Evolutionary conservation across 1,140 invertebrate genomes (phyloP).

Genomic region (Trissolcus basalis): DNA sequence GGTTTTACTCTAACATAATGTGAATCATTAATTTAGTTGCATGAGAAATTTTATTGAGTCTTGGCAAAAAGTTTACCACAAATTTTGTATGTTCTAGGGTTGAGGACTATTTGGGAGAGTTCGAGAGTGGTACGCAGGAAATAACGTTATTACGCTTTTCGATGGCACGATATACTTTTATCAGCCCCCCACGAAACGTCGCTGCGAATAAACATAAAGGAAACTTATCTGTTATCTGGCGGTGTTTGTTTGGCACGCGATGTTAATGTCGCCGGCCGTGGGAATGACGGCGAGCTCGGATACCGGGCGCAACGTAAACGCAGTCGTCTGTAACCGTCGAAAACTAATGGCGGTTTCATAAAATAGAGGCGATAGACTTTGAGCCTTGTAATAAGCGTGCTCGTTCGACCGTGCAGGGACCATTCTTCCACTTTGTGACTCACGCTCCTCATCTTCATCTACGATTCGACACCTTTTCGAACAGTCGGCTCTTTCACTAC

Average conservation of each 20-base stretch:
- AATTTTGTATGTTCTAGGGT: constrained; percentile 1
- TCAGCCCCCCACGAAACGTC: constrained; percentile 30
- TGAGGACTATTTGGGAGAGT: constrained; percentile 22
- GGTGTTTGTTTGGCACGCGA: constrained; percentile 63
- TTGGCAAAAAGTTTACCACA: too few species aligned
- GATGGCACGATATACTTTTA: constrained; percentile 37
- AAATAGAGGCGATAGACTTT: constrained; percentile 35
- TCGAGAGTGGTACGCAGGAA: constrained; percentile 1
- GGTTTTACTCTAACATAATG: too few species aligned
- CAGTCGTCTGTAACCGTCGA: constrained; percentile 32
- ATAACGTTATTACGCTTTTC: constrained; percentile 27
- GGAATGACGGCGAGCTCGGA: constrained; percentile 62
- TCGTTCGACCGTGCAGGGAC: constrained; percentile 40
- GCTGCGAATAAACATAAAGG: constrained; percentile 32
- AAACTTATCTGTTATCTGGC: constrained; percentile 46
- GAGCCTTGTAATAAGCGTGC: constrained; percentile 36
- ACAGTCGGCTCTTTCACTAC: constrained; percentile 32
- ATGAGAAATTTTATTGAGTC: too few species aligned
- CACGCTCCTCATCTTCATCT: constrained; percentile 37
- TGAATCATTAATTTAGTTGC: too few species aligned
- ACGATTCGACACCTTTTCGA: constrained; percentile 48
- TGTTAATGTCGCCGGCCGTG: constrained; percentile 55
- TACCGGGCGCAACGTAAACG: constrained; percentile 42
- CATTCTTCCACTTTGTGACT: constrained; percentile 30
- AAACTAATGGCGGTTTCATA: constrained; percentile 37